phyloP scores from a whole-genome alignment of 2,888 invertebrate genomes.

The Philonicus albiceps region DNA sequence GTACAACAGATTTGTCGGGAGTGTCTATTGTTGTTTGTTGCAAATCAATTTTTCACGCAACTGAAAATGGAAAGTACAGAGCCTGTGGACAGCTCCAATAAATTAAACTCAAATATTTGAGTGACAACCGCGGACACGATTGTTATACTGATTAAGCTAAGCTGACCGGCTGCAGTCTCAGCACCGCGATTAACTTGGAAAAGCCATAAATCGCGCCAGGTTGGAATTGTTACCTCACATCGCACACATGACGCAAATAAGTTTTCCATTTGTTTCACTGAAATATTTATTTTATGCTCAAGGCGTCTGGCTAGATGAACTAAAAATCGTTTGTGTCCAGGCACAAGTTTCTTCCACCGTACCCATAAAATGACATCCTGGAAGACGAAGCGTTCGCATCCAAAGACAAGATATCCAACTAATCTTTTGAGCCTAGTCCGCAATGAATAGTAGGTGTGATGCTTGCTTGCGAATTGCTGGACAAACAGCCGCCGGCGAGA shows the following conservation, averaged over 20 bases:
- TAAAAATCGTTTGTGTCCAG: background rate
- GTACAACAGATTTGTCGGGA: background rate
- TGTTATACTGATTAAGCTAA: background rate
- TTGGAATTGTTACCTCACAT: background rate
- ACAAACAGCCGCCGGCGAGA: background rate
- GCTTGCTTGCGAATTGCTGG: background rate
- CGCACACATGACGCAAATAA: background rate
- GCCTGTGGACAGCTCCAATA: background rate
- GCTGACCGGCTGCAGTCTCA: background rate
- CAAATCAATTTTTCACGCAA: background rate
- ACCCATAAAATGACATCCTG: background rate
- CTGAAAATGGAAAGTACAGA: background rate
- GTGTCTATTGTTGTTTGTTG: background rate
- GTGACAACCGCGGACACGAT: slow-evolving; percentile 3
- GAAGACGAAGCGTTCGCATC: background rate
- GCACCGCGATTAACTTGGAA: background rate
- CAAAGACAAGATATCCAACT: background rate
- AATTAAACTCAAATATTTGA: slow-evolving; percentile 7
- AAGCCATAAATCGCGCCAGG: background rate
- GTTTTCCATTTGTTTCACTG: background rate
- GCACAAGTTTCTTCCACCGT: background rate
- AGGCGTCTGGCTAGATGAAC: background rate
- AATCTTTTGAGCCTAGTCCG: background rate
- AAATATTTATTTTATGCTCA: background rate
- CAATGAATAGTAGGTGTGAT: slow-evolving; percentile 7